phyloP scores from a whole-genome alignment of 2,797 vertebrate species.

The Glyptemys insculpta region DNA sequence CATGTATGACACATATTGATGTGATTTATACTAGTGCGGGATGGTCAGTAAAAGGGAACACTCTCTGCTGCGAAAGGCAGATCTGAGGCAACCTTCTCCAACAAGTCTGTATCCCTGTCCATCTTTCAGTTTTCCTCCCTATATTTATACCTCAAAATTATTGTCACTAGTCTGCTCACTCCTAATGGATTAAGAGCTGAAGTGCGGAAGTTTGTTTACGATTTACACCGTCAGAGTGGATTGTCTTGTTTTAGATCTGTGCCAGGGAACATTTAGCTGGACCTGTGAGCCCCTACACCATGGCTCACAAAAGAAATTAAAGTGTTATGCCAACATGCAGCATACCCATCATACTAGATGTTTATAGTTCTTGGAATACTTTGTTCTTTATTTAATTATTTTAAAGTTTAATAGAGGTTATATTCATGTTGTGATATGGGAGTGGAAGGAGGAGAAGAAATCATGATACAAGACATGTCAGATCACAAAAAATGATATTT shows the following conservation, averaged over 20 bases:
- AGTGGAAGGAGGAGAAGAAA: neutral
- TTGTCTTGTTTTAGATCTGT: neutral
- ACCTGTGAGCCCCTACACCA: neutral
- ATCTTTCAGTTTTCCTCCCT: neutral
- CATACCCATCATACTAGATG: neutral
- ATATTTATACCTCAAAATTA: neutral
- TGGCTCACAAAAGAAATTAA: neutral
- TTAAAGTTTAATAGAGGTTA: neutral
- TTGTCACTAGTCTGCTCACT: neutral
- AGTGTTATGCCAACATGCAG: neutral
- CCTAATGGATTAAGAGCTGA: neutral
- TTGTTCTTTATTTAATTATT: neutral
- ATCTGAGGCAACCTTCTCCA: neutral
- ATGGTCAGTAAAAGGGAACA: neutral
- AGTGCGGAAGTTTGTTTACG: neutral
- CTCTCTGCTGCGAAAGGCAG: neutral
- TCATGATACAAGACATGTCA: neutral
- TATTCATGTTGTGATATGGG: neutral
- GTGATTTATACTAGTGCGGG: rapidly evolving
- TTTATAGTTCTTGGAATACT: neutral
- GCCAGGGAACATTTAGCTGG: neutral
- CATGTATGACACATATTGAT: neutral
- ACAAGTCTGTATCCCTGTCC: neutral
- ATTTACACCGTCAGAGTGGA: neutral
- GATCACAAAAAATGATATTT: neutral